Base-by-base conservation (phyloP, 2,797 vertebrate genomes). In the Clangula hyemalis region DNA sequence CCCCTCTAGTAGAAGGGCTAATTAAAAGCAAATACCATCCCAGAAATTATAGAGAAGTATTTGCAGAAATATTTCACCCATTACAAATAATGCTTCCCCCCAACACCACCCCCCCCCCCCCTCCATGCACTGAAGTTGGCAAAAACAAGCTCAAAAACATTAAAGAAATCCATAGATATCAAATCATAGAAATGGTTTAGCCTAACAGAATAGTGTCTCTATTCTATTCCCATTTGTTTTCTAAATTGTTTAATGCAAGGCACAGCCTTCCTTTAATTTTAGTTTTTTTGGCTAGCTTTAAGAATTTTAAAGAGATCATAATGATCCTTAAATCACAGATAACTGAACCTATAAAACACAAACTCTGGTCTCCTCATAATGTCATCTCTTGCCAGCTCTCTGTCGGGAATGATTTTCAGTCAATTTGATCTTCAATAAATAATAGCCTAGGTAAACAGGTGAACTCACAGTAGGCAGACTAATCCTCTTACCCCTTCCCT, bases 351-450 rank as follows among this genome's bases (percentile, higher is more conserved):
- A 62, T 36, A 68, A 68, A 95, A 54, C 61, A 66, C 38, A 36
- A 89, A 60, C 92, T 92, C 86, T 93, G 80, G 45, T 95, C 73
- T 91, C 88, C 83, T 94, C 91, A 70, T 92, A 95, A 89, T 76
- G 84, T 34, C 79, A 78, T 81, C 83, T 82, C 89, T 88, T 90
- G 92, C 93, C 92, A 95, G 73, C 66, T 95, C 91, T 75, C 91
- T 88, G 80, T 83, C n/a, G 69, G 94, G 90, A 97, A 91, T 18
- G 88, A 87, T 88, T 93, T 95, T 95, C 90, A 90, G 90, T 93
- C 87, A 75, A 95, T 96, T 96, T 95, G 89, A 94, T 96, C 95
- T 93, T 92, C 95, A 96, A 95, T 93, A 95, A 96, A 94, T 93
- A 93, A 95, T 9, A 58, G 87, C 51, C 85, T 85, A 82, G 78